Conservation (phyloP, 2,113 vertebrate species). For the Mastomys coucha region DNA sequence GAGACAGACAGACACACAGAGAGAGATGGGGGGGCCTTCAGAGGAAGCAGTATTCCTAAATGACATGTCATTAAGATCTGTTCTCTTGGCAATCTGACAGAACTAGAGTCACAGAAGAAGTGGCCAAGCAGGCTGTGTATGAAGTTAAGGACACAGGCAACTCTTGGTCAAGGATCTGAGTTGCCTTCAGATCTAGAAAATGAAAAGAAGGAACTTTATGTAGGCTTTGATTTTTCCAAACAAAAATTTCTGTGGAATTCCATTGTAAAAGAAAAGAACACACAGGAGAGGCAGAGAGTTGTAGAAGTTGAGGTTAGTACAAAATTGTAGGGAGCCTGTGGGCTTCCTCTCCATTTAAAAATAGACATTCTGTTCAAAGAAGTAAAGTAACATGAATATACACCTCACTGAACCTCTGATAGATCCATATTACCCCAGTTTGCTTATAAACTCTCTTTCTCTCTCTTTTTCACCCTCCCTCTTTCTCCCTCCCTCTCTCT, state of each 20-base stretch:
- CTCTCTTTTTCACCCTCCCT: background rate
- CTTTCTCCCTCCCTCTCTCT: background rate
- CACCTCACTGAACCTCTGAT: background rate
- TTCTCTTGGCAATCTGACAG: slow-evolving; percentile 78
- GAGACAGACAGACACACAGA: no score
- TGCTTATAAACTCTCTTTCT: background rate
- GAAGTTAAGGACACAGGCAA: slow-evolving; percentile 72
- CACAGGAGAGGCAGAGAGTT: background rate
- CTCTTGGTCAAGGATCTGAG: slow-evolving; percentile 70
- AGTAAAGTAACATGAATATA: background rate
- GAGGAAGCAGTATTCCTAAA: slow-evolving; percentile 76
- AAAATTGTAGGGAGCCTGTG: background rate
- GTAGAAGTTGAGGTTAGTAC: background rate
- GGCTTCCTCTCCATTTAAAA: background rate
- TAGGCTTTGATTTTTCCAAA: slow-evolving; percentile 71
- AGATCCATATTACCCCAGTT: background rate
- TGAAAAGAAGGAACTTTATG: slow-evolving; percentile 61
- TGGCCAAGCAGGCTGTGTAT: slow-evolving; percentile 39
- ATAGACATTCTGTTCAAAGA: background rate
- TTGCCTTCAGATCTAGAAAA: slow-evolving; percentile 63
- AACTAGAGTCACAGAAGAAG: slow-evolving; percentile 75
- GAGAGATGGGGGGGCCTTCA: slow-evolving; percentile 58
- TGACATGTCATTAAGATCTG: slow-evolving; percentile 81
- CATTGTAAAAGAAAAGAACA: slow-evolving; percentile 49
- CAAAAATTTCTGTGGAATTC: slow-evolving; percentile 47